Evolutionary conservation across 2,888 invertebrate genomes (phyloP).

Genomic region (Strigamia maritima): DNA sequence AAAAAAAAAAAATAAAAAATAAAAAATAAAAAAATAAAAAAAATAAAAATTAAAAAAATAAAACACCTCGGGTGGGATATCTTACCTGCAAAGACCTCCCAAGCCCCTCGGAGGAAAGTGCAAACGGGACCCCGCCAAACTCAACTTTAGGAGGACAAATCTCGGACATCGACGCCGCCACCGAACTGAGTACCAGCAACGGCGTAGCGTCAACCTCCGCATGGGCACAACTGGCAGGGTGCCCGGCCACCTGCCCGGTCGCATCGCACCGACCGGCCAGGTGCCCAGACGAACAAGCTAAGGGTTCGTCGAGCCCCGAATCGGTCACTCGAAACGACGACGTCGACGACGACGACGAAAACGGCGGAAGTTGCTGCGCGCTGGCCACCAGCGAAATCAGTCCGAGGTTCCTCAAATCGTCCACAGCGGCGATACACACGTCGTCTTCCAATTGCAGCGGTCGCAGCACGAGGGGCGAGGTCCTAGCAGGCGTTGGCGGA

Average conservation of each 20-base stretch:
- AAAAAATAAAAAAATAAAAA: too few relatives aligned
- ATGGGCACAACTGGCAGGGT: not conserved
- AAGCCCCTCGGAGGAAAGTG: constrained; percentile 4
- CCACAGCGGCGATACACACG: not conserved
- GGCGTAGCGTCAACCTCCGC: not conserved
- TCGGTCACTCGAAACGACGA: not conserved
- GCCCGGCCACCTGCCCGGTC: not conserved
- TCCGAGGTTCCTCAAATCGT: not conserved
- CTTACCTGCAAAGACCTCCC: not conserved
- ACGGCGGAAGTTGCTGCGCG: not conserved
- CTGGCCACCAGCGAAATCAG: not conserved
- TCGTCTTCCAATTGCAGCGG: not conserved
- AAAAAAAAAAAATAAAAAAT: too few relatives aligned
- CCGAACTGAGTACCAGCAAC: not conserved
- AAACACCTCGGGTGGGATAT: not conserved
- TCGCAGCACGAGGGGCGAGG: not conserved
- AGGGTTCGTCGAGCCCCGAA: not conserved
- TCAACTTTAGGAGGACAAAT: not conserved
- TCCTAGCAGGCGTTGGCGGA: not conserved
- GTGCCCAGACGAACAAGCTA: not conserved
- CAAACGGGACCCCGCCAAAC: not conserved
- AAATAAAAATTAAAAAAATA: too few relatives aligned
- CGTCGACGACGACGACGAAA: not conserved
- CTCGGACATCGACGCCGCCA: not conserved
- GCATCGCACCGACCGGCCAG: not conserved